Base-by-base conservation (phyloP, 2,797 vertebrate species). In the Semotilus atromaculatus region DNA sequence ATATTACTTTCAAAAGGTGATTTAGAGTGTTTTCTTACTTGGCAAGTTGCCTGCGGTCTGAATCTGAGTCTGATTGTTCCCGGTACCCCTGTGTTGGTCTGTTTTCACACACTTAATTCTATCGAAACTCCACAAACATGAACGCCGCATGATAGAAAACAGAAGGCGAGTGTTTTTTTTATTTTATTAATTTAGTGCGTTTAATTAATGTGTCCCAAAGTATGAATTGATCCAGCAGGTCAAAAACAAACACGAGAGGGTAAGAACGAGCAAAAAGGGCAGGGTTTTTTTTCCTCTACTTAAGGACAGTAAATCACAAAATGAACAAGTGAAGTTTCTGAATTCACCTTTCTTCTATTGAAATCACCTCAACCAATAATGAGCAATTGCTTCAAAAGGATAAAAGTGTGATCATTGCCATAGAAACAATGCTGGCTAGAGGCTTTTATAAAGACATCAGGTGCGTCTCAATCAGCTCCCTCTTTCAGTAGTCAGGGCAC, bases 201-300 rank as follows among this genome's bases (percentile, higher is more conserved):
- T n/a, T n/a, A n/a, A n/a, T n/a, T n/a, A n/a, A n/a, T n/a, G 71
- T 34, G 43, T 66, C 71, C 21, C 40, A 74, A 48, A 43, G 58
- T 74, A 51, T 11, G 18, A 74, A 74, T 51, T 74, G 40, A 48
- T 82, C 43, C 81, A 74, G 13, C 29, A 74, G 29, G 55, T 64
- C 14, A 45, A 62, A 72, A 45, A 73, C 31, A 58, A 58, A 58
- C 34, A 76, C 36, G 14, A n/a, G 13, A n/a, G 7, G 1, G 51
- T 16, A 55, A 36, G n/a, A n/a, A n/a, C n/a, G 73, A 58, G 67
- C 45, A 40, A 71, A 55, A 14, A 51, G 16, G 11, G 67, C 18
- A 58, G 34, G 10, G 66, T 53, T 74, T 53, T 34, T 36, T 14
- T 80, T 68, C 10, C 53, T 19, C 14, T 45, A 58, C 38, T 70